These are phyloP conservation scores for Mobula hypostoma DNA, from an alignment of 2,113 vertebrate genomes.

Conservation along the genomic window DNA sequence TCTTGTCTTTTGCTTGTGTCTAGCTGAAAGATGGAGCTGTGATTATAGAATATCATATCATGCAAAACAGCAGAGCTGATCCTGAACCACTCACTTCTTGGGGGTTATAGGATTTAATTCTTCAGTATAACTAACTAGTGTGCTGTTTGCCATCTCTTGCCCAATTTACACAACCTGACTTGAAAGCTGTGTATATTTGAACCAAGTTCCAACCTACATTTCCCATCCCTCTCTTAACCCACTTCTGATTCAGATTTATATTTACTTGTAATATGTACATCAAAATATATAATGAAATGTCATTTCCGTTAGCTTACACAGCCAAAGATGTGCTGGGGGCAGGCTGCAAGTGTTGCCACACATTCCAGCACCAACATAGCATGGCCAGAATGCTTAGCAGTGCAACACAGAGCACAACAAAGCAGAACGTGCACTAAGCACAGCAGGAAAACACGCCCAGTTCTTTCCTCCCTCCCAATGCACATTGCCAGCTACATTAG, in stretches of 20 bases:
- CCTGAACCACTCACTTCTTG: background rate
- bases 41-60: background rate
- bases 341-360: no score
- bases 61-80: background rate
- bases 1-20: background rate
- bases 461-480: no score
- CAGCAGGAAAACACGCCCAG: no score
- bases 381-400: no score
- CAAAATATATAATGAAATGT: no score
- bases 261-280: no score
- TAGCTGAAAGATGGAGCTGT: background rate
- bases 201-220: background rate
- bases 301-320: no score
- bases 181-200: background rate
- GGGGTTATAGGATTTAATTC: background rate
- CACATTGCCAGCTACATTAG: background rate
- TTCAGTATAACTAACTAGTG: background rate
- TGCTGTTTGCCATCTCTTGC: background rate
- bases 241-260: no score
- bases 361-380: no score
- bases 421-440: no score
- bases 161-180: background rate
- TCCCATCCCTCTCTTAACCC: background rate
- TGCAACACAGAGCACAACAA: no score
- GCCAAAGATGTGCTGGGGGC: no score